A percentile compares a stretch with the other conserved stretches of the same genome.
Conservation (phyloP, 2,888 invertebrate species). For the Lithophane leautieri region DNA sequence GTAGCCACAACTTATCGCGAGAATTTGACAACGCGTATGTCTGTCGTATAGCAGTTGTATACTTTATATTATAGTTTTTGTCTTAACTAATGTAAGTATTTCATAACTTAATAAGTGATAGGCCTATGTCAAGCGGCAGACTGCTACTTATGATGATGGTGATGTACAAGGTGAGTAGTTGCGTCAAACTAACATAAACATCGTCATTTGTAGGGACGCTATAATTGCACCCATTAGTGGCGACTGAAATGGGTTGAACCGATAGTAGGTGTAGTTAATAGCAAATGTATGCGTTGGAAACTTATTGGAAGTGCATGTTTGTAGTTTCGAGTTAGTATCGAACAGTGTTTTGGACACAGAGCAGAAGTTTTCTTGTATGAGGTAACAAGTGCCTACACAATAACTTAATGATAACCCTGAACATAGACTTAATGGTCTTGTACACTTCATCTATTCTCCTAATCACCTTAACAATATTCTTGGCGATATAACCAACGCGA, state of each 20-base stretch:
- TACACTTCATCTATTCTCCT: too few species aligned
- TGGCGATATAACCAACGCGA: too few species aligned
- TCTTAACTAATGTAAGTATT: too few species aligned
- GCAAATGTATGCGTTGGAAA: slow-evolving; percentile 5
- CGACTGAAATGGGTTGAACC: neutral
- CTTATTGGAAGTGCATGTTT: slow-evolving; percentile 1
- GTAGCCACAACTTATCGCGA: too few species aligned
- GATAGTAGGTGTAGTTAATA: neutral
- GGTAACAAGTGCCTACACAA: neutral
- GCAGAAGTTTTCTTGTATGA: too few species aligned
- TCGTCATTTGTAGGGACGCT: neutral
- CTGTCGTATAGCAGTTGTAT: too few species aligned
- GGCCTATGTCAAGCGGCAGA: neutral
- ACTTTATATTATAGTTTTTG: too few species aligned
- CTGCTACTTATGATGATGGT: neutral
- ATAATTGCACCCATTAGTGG: neutral
- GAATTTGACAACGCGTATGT: too few species aligned
- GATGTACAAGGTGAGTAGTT: neutral
- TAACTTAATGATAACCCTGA: too few species aligned
- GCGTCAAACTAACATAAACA: neutral
- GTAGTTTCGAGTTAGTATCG: neutral
- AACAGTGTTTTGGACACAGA: neutral
- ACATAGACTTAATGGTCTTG: too few species aligned
- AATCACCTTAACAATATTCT: too few species aligned
- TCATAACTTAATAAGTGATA: too few species aligned